Base-by-base conservation (phyloP, 2,113 vertebrate species). In the Columbina picui region DNA sequence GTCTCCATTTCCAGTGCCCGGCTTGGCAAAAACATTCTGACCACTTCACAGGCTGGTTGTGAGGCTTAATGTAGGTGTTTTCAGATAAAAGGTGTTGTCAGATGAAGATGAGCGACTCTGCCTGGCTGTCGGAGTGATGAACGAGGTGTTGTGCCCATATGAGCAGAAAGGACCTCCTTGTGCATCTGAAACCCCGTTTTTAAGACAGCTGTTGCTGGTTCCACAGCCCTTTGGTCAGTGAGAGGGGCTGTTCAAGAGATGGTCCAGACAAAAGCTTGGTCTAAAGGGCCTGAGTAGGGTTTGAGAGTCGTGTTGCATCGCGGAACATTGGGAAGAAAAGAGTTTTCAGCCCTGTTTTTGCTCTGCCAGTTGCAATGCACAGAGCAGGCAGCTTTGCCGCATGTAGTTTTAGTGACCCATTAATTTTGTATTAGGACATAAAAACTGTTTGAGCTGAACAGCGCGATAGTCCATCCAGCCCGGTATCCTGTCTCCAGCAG, bases 381-480 rank as follows among this genome's bases (percentile, higher is more conserved):
- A 6, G 75, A 89, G 63, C 81, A 82, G 85, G 55, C 68, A 75
- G 90, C 90, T 92, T 65, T 60, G 60, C 81, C 4, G 23, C 6
- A 0, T 30, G 49, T 45, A 88, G 64, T 50, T 47, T 64, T 75
- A 26, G 63, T 32, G 32, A 84, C 53, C 61, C 90, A 96, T 97
- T 91, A 87, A 96, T 96, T 97, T 95, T 96, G 90, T 90, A 96
- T 96, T 93, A 96, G 95, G 71, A 86, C 90, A 96, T 96, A 96
- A 97, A 97, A 97, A 74, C 88, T 43, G 49, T 38, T 94, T 57
- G 80, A 94, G 86, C 94, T 90, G 94, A 93, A 70, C 90, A 92
- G 86, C 67, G 27, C 47, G 7, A 57, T 39, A 49, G 79, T 76
- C 90, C 78, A 60, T 79, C 60, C 63, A 93, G 86, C 90, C 69